phyloP scores from a whole-genome alignment of 92 coral and sea anemone genomes.

The Zoanthus sansibaricus region DNA sequence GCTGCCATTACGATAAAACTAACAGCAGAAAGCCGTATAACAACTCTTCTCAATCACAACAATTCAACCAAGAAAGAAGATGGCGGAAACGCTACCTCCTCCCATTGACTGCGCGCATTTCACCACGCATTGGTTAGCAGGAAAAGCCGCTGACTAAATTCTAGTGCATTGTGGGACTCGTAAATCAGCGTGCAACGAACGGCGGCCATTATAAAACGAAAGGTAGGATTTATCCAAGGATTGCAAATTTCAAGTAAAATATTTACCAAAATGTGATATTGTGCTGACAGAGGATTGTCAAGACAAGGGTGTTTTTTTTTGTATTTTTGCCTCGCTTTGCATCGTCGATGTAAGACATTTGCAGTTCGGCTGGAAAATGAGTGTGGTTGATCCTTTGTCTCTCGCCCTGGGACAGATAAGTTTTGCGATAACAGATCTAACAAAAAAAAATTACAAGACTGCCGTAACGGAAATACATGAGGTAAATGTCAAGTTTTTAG shows the following conservation, averaged over 20 bases:
- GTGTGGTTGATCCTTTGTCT: conserved; percentile 92
- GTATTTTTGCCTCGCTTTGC: not conserved
- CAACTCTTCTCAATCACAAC: not conserved
- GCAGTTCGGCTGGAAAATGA: conserved; percentile 54
- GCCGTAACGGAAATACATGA: conserved; percentile 91
- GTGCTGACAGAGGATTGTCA: not conserved
- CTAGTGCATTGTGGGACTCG: not conserved
- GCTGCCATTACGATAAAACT: conserved; percentile 81
- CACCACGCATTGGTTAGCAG: conserved; percentile 4
- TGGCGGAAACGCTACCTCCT: conserved; percentile 56
- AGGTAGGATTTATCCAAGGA: not conserved
- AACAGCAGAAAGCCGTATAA: conserved; percentile 32
- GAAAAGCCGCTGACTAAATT: conserved; percentile 4
- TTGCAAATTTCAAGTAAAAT: not conserved
- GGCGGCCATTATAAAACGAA: conserved; percentile 21
- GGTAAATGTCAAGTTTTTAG: conserved; percentile 53
- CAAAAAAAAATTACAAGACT: conserved; percentile 94
- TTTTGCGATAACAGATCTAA: conserved; percentile 92
- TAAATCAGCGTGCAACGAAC: conserved; percentile 19
- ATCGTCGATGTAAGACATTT: conserved; percentile 14
- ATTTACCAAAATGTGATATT: conserved; percentile 3
- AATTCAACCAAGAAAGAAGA: conserved; percentile 24
- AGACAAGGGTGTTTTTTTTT: not conserved
- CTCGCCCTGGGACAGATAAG: conserved; percentile 94
- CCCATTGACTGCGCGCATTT: conserved; percentile 31